Conservation (phyloP, 2,113 vertebrate species). For the Melanocharis versteri region DNA sequence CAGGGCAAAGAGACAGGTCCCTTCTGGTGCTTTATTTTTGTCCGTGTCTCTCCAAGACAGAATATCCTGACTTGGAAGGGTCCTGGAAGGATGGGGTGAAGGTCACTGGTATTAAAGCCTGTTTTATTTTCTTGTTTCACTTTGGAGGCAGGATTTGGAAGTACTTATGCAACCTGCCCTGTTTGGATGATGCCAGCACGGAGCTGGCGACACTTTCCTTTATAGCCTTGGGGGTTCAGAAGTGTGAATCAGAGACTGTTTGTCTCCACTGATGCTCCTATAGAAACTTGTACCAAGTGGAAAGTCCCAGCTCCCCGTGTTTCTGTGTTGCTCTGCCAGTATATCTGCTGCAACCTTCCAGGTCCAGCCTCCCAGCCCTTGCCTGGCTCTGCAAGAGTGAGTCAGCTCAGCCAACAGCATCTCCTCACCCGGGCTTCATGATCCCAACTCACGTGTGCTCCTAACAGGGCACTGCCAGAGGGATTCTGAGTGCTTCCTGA, state of each 20-base stretch:
- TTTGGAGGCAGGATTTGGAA: neutral
- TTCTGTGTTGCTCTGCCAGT: neutral
- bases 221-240: neutral
- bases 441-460: neutral
- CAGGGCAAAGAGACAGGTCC: neutral
- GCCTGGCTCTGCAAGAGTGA: constrained; percentile 45
- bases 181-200: neutral
- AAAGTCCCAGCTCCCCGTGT: neutral
- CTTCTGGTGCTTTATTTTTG: neutral
- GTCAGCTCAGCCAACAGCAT: constrained; percentile 31
- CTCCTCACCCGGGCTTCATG: neutral
- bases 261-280: neutral
- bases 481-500: neutral
- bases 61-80: neutral
- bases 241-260: neutral
- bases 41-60: neutral
- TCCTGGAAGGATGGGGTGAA: neutral
- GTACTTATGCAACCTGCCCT: neutral
- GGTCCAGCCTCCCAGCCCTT: constrained; percentile 18
- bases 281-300: neutral
- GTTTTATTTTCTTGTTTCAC: neutral
- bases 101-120: neutral
- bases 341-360: neutral
- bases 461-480: neutral
- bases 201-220: neutral